phyloP scores from a whole-genome alignment of 1,140 invertebrate genomes.

The Cotesia typhae region DNA sequence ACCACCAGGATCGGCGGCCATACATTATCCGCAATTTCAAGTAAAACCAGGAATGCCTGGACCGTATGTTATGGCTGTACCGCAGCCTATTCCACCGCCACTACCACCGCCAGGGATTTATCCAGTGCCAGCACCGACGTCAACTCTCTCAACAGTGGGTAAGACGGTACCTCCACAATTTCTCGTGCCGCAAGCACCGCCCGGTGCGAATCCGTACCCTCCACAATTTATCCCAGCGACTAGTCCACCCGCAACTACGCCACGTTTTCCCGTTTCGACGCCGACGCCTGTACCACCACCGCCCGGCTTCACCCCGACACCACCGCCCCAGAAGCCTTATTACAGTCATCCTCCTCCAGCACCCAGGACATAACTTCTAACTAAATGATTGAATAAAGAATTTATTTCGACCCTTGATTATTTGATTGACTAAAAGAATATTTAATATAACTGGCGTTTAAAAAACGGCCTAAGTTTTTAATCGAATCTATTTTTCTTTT shows the following conservation, averaged over 20 bases:
- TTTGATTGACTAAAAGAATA: too few species aligned
- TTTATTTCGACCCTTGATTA: neutral
- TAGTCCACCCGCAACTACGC: conserved; percentile 33
- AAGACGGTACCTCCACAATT: conserved; percentile 47
- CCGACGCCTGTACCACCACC: conserved; percentile 29
- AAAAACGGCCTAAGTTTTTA: neutral
- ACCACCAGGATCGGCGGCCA: conserved; percentile 58
- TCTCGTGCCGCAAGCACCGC: conserved; percentile 58
- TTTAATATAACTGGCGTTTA: neutral
- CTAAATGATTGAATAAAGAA: conserved; percentile 1
- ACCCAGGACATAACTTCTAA: conserved; percentile 52
- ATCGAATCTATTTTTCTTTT: neutral
- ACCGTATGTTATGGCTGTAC: conserved; percentile 47
- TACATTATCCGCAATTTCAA: conserved; percentile 55
- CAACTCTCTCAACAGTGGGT: conserved; percentile 11
- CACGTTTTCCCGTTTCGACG: conserved; percentile 37
- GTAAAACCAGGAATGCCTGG: conserved; percentile 40
- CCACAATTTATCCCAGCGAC: conserved; percentile 53
- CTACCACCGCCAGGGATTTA: conserved; percentile 13
- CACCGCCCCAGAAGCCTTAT: conserved; percentile 49
- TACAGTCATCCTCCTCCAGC: conserved; percentile 54
- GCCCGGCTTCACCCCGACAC: conserved; percentile 25
- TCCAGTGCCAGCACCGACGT: conserved; percentile 28
- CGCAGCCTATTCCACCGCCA: conserved; percentile 40
- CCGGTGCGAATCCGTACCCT: conserved; percentile 62